Conservation (phyloP, 2,888 invertebrate genomes). For the Augiades crinisus region DNA sequence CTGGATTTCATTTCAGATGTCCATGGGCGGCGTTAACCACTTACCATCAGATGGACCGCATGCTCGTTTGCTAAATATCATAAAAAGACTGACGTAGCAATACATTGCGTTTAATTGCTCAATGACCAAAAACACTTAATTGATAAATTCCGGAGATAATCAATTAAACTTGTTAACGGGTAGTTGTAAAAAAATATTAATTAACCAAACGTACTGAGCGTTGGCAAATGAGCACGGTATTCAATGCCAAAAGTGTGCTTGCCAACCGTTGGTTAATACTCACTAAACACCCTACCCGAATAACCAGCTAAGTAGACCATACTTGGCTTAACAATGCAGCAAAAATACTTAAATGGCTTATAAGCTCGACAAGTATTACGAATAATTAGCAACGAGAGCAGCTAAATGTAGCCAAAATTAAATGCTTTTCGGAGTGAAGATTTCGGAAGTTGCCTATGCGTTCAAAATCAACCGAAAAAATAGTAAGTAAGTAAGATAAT, state of each 20-base stretch:
- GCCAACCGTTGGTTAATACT: constrained; percentile 24
- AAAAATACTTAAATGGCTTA: constrained; percentile 15
- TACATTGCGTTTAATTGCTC: too few species aligned
- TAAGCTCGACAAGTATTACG: constrained; percentile 4
- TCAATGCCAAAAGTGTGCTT: constrained; percentile 18
- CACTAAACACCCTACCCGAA: constrained; percentile 17
- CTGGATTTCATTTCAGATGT: too few species aligned
- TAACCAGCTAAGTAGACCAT: constrained; percentile 14
- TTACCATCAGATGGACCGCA: too few species aligned
- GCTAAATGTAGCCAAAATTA: too few species aligned
- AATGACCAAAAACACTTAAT: background rate
- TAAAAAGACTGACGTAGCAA: too few species aligned
- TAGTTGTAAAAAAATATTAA: background rate
- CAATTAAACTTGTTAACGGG: background rate
- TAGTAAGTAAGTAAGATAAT: too few species aligned
- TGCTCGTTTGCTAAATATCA: too few species aligned
- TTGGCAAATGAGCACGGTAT: constrained; percentile 21
- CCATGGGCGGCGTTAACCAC: too few species aligned
- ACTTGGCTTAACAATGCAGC: constrained; percentile 7
- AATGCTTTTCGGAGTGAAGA: too few species aligned
- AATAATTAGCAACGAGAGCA: background rate
- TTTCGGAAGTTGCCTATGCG: too few species aligned
- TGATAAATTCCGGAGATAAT: background rate
- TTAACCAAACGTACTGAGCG: constrained; percentile 10
- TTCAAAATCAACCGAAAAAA: too few species aligned